Conservation (phyloP, 2,888 invertebrate genomes). For the Monochamus alternatus region DNA sequence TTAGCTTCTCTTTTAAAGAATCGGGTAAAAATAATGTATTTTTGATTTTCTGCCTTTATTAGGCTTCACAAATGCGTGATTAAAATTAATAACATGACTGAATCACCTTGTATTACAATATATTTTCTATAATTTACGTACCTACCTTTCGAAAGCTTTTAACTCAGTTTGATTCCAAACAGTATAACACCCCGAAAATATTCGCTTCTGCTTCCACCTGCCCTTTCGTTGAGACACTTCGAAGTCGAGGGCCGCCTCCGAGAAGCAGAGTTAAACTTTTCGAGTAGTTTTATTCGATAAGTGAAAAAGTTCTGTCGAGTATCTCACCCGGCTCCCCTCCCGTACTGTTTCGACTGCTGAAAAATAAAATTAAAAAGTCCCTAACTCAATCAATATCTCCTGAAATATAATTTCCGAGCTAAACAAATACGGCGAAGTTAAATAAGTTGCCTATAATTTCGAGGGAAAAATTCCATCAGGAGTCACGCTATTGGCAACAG, state of each 20-base stretch:
- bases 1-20: too few relatives aligned
- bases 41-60: too few relatives aligned
- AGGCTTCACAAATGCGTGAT: too few relatives aligned
- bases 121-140: too few relatives aligned
- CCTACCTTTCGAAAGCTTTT: too few relatives aligned
- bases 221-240: conserved; percentile 12
- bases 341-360: conserved; percentile 26
- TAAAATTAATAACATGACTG: too few relatives aligned
- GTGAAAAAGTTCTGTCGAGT: conserved; percentile 56
- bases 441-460: conserved; percentile 7
- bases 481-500: too few relatives aligned
- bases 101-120: too few relatives aligned
- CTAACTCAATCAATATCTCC: conserved; percentile 37
- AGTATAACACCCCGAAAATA: too few relatives aligned
- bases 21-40: too few relatives aligned
- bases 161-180: too few relatives aligned
- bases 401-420: conserved; percentile 37
- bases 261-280: conserved; percentile 30
- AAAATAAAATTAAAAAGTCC: conserved; percentile 41
- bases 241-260: conserved; percentile 16
- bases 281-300: conserved; percentile 54
- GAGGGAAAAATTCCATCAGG: too few relatives aligned
- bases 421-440: conserved; percentile 37
- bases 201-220: conserved; percentile 5
- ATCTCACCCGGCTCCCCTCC: conserved; percentile 44